phyloP scores from a whole-genome alignment of 2,888 invertebrate genomes.

The Augiades crinisus region DNA sequence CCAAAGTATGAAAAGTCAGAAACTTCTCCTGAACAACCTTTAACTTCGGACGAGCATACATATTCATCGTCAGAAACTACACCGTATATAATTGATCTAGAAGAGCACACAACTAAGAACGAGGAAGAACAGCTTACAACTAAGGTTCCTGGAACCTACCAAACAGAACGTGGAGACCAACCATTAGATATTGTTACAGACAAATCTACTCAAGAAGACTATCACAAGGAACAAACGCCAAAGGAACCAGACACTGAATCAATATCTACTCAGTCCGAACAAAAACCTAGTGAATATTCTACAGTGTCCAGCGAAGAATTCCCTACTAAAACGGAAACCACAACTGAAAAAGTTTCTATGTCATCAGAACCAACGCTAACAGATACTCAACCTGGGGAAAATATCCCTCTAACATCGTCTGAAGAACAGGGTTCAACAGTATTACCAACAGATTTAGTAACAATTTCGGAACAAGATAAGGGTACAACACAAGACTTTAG shows the following conservation, averaged over 20 bases:
- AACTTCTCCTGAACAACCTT: not conserved
- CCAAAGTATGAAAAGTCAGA: constrained; percentile 17
- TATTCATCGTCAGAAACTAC: constrained; percentile 39
- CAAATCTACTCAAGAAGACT: constrained; percentile 33
- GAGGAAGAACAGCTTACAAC: constrained; percentile 38
- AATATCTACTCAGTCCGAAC: constrained; percentile 5
- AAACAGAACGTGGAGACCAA: constrained; percentile 38
- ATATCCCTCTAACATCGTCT: not conserved
- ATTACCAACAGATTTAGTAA: constrained; percentile 23
- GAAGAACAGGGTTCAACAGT: constrained; percentile 13
- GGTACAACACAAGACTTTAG: constrained; percentile 28
- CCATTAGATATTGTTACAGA: constrained; percentile 33
- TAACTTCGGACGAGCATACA: not conserved
- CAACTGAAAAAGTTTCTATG: not conserved
- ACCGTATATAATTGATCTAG: constrained; percentile 54
- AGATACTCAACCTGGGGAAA: not conserved
- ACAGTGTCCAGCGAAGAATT: constrained; percentile 31
- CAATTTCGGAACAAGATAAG: constrained; percentile 30
- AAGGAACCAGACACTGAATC: constrained; percentile 29
- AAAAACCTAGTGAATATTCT: constrained; percentile 1
- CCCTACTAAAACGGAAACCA: not conserved
- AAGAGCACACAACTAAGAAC: constrained; percentile 54
- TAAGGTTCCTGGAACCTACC: constrained; percentile 28
- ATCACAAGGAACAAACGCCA: constrained; percentile 20
- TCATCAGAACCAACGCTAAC: not conserved